Conservation (phyloP, 2,797 vertebrate species). For the Poeciliopsis gracilis region DNA sequence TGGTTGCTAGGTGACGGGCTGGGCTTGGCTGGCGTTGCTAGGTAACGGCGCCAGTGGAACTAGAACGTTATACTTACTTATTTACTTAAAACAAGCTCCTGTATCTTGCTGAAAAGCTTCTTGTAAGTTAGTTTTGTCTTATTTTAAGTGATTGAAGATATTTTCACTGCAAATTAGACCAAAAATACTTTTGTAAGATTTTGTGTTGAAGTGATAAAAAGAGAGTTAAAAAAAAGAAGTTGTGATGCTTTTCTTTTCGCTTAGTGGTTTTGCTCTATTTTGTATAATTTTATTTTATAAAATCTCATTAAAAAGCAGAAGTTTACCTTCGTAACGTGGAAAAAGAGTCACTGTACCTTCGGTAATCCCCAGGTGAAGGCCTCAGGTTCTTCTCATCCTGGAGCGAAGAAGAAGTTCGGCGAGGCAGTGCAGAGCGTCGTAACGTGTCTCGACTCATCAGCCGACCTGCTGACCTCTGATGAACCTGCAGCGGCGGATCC, state of each 20-base stretch:
- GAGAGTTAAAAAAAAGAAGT: background rate
- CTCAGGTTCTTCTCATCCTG: conserved; percentile 27
- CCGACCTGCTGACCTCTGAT: conserved; percentile 67
- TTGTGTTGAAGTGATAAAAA: background rate
- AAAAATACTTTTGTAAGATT: no score
- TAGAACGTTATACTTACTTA: no score
- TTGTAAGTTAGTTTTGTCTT: no score
- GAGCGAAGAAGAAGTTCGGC: conserved; percentile 76
- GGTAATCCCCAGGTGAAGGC: conserved; percentile 38
- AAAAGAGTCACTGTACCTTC: background rate
- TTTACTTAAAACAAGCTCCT: no score
- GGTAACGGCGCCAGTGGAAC: no score
- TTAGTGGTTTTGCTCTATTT: background rate
- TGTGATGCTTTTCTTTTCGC: background rate
- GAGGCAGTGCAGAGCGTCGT: conserved; percentile 75
- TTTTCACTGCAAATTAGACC: no score
- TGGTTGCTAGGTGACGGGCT: no score
- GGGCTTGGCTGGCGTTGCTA: no score
- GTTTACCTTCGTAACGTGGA: background rate
- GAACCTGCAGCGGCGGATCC: conserved; percentile 64
- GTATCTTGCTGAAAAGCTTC: no score
- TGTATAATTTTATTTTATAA: background rate
- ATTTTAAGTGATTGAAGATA: no score
- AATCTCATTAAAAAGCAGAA: no score
- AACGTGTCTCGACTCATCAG: conserved; percentile 77